Percentiles rank a stretch among this genome's conserved stretches.
Conservation (phyloP, 2,888 invertebrate species). For the Ariolimax columbianus region DNA sequence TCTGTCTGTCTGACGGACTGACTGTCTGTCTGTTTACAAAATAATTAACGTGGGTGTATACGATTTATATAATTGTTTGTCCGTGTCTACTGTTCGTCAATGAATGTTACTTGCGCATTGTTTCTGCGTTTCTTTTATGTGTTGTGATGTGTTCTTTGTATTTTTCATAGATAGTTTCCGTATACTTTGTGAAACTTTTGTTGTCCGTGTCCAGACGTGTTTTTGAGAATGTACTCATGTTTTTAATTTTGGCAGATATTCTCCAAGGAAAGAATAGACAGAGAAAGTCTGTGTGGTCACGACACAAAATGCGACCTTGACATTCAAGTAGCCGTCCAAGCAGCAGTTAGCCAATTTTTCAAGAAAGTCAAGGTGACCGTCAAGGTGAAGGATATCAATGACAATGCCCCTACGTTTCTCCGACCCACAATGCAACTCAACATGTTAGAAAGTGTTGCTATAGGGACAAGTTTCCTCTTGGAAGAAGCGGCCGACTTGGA, state of each 20-base stretch:
- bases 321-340: conserved; percentile 67
- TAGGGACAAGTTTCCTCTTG: conserved; percentile 64
- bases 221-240: not conserved
- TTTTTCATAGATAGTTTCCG: too few relatives aligned
- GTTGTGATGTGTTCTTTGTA: too few relatives aligned
- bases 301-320: conserved; percentile 60
- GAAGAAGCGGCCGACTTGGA: conserved; percentile 62
- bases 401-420: conserved; percentile 71
- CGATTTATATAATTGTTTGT: too few relatives aligned
- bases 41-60: too few relatives aligned
- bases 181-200: too few relatives aligned
- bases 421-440: conserved; percentile 55
- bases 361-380: conserved; percentile 68
- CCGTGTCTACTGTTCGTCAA: too few relatives aligned
- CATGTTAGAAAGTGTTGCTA: conserved; percentile 65
- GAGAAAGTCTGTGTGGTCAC: conserved; percentile 65
- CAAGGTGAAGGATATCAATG: conserved; percentile 72
- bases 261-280: conserved; percentile 58
- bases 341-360: conserved; percentile 66
- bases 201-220: too few relatives aligned
- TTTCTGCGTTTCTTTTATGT: too few relatives aligned
- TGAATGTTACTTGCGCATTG: too few relatives aligned
- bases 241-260: conserved; percentile 79
- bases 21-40: not conserved
- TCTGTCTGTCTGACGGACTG: not conserved